phyloP scores from a whole-genome alignment of 2,797 vertebrate genomes.

The Pygocentrus nattereri region DNA sequence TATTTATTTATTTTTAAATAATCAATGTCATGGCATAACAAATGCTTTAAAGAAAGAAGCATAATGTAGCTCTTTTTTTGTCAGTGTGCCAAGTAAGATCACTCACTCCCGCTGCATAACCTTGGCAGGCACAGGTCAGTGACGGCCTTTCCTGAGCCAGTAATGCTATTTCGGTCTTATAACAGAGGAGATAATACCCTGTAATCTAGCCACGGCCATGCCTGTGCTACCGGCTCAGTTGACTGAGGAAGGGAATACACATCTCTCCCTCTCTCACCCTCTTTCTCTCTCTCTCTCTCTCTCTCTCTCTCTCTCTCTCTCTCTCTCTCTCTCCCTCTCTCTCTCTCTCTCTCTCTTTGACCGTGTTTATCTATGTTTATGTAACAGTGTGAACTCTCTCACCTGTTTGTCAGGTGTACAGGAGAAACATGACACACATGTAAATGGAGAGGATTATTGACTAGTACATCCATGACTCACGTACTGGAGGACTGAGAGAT shows the following conservation, averaged over 20 bases:
- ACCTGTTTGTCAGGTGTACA: slow-evolving; percentile 15
- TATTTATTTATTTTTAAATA: no score
- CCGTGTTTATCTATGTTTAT: not conserved
- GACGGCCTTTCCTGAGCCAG: slow-evolving; percentile 58
- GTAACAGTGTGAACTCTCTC: slow-evolving; percentile 15
- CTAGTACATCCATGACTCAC: not conserved
- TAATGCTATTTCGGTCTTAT: slow-evolving; percentile 64
- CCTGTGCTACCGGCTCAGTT: slow-evolving; percentile 34
- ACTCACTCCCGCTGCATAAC: slow-evolving; percentile 24
- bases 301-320: slow-evolving; percentile 1
- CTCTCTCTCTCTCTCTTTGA: not conserved
- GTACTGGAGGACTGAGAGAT: not conserved
- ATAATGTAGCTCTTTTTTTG: not conserved
- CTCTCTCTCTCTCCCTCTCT: not conserved
- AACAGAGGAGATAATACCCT: slow-evolving; percentile 63
- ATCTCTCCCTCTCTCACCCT: not conserved
- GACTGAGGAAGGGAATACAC: slow-evolving; percentile 14
- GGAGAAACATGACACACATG: not conserved
- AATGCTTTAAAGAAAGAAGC: no score
- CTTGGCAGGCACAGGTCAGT: slow-evolving; percentile 50
- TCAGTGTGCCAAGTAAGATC: slow-evolving; percentile 15
- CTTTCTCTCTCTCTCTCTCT: not conserved
- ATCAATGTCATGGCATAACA: not conserved
- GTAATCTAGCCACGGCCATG: slow-evolving; percentile 57
- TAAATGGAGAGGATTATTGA: not conserved